Evolutionary conservation across 92 coral and sea anemone genomes (phyloP).

Genomic region (Galaxea fascicularis): DNA sequence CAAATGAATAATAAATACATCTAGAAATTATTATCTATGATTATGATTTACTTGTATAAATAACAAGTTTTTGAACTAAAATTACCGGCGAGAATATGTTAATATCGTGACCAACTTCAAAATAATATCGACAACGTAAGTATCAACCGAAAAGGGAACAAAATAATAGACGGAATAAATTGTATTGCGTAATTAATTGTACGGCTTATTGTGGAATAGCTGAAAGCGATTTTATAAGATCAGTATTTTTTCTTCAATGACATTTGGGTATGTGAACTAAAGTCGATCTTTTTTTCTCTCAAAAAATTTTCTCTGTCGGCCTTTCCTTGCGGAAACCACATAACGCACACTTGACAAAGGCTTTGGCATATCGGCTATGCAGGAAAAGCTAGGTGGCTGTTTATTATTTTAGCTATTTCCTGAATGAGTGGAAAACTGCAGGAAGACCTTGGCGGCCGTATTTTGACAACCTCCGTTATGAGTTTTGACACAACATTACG

Average conservation of each 20-base stretch:
- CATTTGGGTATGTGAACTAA: not conserved
- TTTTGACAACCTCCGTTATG: conserved; percentile 6
- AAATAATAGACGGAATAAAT: not conserved
- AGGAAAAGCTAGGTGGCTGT: conserved; percentile 39
- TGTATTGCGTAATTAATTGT: not conserved
- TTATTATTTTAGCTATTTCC: conserved; percentile 40
- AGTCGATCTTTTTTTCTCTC: not conserved
- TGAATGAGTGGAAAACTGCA: conserved; percentile 31
- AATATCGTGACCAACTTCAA: not conserved
- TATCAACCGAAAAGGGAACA: not conserved
- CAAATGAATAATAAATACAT: not conserved
- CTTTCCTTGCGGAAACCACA: conserved; percentile 20
- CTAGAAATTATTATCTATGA: not conserved
- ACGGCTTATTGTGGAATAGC: not conserved
- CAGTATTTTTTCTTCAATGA: not conserved
- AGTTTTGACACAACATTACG: not conserved
- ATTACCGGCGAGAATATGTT: conserved; percentile 19
- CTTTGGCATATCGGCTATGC: conserved; percentile 6
- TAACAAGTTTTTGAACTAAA: not conserved
- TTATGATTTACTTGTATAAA: not conserved
- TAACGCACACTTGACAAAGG: not conserved
- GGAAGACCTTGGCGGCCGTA: conserved; percentile 2
- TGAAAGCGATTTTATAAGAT: not conserved
- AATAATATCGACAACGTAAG: not conserved
- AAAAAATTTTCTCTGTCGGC: not conserved